A percentile compares a stretch with the other conserved stretches of the same genome.
phyloP scores from a whole-genome alignment of 2,113 vertebrate genomes.

The Furnarius figulus region DNA sequence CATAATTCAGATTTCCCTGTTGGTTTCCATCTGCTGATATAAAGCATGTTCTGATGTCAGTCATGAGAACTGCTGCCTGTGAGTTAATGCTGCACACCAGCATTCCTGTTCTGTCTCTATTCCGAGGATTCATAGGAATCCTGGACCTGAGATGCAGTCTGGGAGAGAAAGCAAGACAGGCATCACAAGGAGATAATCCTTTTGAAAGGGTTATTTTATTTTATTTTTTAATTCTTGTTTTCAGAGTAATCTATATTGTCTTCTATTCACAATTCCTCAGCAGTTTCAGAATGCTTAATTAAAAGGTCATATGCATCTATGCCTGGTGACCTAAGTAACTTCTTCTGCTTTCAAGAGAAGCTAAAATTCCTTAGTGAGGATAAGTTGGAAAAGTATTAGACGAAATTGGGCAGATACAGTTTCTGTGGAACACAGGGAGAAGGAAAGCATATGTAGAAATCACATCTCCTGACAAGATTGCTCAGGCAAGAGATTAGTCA shows the following conservation, averaged over 20 bases:
- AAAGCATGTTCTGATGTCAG: neutral
- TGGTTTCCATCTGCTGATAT: neutral
- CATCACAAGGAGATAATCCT: neutral
- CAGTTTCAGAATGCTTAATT: constrained; percentile 5
- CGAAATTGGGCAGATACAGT: neutral
- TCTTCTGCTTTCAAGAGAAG: neutral
- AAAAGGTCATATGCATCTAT: neutral
- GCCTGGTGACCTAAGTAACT: neutral
- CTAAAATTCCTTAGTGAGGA: neutral
- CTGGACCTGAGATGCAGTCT: neutral
- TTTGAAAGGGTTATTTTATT: neutral
- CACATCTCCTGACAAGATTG: constrained; percentile 43
- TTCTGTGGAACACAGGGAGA: neutral
- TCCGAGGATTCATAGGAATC: neutral
- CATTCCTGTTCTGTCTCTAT: neutral
- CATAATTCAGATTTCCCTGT: neutral
- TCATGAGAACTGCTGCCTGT: neutral
- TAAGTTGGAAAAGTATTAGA: neutral
- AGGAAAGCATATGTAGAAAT: constrained; percentile 16
- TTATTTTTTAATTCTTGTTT: neutral
- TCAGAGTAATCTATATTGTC: neutral
- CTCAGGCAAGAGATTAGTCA: constrained; percentile 47
- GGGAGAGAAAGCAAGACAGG: neutral
- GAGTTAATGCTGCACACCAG: neutral
- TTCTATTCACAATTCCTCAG: neutral